Evolutionary conservation across 2,113 vertebrate species (phyloP).

Genomic region (Anolis carolinensis): DNA sequence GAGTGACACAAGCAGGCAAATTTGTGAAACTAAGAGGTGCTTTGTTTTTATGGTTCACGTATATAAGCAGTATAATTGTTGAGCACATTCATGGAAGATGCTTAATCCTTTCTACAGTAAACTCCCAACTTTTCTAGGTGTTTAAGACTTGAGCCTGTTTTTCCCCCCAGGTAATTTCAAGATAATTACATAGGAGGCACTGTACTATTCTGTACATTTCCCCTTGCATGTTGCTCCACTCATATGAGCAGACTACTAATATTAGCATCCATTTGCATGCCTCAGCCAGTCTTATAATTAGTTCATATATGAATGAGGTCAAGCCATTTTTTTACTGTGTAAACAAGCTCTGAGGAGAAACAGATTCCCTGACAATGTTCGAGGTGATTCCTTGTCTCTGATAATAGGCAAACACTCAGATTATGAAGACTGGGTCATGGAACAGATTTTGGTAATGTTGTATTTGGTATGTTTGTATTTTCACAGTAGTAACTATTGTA

Average conservation of each 20-base stretch:
- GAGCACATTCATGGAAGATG: neutral
- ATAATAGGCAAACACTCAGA: neutral
- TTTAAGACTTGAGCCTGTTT: too few relatives aligned
- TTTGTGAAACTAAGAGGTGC: neutral
- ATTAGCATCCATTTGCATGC: neutral
- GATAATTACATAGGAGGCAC: neutral
- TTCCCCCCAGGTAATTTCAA: neutral
- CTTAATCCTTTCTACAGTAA: neutral
- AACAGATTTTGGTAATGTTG: neutral
- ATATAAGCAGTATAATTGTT: neutral
- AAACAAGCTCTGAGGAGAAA: neutral
- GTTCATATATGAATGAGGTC: neutral
- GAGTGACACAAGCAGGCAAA: slow-evolving; percentile 14
- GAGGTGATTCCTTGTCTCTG: neutral
- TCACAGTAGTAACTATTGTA: neutral
- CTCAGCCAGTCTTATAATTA: neutral
- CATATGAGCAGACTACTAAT: too few relatives aligned
- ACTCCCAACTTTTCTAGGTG: neutral
- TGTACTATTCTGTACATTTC: neutral
- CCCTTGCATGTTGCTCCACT: neutral
- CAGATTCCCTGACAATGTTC: neutral
- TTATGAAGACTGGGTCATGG: neutral
- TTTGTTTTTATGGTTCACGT: neutral
- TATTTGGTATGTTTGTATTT: neutral
- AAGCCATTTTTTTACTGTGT: neutral